These are phyloP conservation scores for Porites lutea DNA, from an alignment of 64 coral and sea anemone genomes.

Conservation along the genomic window DNA sequence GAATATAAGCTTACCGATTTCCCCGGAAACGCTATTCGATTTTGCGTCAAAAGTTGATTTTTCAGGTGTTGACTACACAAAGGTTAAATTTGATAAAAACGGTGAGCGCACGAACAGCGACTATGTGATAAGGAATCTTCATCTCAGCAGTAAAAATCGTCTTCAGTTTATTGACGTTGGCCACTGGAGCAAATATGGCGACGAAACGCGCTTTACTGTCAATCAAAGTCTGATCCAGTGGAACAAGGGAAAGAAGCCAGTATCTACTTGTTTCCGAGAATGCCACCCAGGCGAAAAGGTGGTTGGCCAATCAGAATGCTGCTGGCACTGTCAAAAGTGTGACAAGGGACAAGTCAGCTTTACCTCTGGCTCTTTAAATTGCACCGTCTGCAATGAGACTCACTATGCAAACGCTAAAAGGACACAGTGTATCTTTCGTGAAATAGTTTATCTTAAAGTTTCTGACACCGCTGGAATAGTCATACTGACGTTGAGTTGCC, in stretches of 20 bases:
- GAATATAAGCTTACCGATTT: constrained; percentile 3
- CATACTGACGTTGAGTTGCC: constrained; percentile 61
- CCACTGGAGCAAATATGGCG: constrained; percentile 49
- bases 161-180: constrained; percentile 59
- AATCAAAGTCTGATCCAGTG: constrained; percentile 75
- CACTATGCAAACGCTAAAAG: constrained; percentile 71
- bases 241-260: constrained; percentile 68
- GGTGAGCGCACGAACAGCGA: constrained; percentile 74
- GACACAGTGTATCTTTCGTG: constrained; percentile 59
- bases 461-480: constrained; percentile 63
- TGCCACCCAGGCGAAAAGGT: constrained; percentile 84
- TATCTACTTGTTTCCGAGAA: constrained; percentile 79
- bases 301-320: constrained; percentile 92
- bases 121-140: constrained; percentile 88
- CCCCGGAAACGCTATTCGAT: constrained; percentile 43
- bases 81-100: constrained; percentile 71
- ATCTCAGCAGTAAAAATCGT: neutral
- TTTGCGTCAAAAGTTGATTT: constrained; percentile 68
- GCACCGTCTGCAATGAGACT: constrained; percentile 71
- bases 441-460: constrained; percentile 49
- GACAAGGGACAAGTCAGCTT: constrained; percentile 79
- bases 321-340: constrained; percentile 97
- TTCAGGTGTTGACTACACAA: constrained; percentile 38
- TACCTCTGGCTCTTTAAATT: constrained; percentile 20
- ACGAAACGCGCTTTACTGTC: constrained; percentile 45